A percentile compares a stretch with the other conserved stretches of the same genome.
phyloP scores from a whole-genome alignment of 2,888 invertebrate species.

The Drosophila cognata region DNA sequence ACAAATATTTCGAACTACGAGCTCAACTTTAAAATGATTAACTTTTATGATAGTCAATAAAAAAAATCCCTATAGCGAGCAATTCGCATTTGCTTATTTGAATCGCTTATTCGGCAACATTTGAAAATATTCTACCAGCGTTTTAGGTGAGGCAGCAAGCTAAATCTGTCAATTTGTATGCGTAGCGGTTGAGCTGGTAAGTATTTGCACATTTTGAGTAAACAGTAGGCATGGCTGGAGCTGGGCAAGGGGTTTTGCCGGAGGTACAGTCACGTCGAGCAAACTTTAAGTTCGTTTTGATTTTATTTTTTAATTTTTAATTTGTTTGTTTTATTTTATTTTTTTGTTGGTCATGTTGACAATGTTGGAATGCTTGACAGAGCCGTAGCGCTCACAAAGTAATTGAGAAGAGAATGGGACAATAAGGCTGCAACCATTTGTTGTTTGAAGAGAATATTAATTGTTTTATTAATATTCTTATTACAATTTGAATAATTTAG shows the following conservation, averaged over 20 bases:
- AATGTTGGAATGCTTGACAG: conserved; percentile 48
- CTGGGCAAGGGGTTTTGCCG: conserved; percentile 16
- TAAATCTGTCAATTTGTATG: conserved; percentile 60
- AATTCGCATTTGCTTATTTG: background rate
- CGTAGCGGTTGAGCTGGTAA: conserved; percentile 45
- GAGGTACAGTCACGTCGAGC: conserved; percentile 37
- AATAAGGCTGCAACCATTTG: conserved; percentile 55
- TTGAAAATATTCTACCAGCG: conserved; percentile 40
- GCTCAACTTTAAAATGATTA: background rate
- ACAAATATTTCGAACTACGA: background rate
- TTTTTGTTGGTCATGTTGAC: conserved; percentile 48
- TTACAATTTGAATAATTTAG: conserved; percentile 32
- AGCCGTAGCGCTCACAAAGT: conserved; percentile 41
- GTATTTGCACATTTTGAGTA: conserved; percentile 52
- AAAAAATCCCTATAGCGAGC: background rate
- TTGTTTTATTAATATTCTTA: conserved; percentile 41
- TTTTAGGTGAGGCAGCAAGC: conserved; percentile 27
- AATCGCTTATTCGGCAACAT: conserved; percentile 9
- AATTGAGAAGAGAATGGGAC: conserved; percentile 37
- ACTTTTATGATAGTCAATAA: conserved; percentile 2
- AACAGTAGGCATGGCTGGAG: conserved; percentile 48
- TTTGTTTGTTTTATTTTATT: conserved; percentile 14
- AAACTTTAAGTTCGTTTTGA: conserved; percentile 7
- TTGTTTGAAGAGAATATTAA: conserved; percentile 51
- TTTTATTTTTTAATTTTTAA: conserved; percentile 17